phyloP scores from a whole-genome alignment of 2,888 invertebrate species.

The Geophilus truncorum region DNA sequence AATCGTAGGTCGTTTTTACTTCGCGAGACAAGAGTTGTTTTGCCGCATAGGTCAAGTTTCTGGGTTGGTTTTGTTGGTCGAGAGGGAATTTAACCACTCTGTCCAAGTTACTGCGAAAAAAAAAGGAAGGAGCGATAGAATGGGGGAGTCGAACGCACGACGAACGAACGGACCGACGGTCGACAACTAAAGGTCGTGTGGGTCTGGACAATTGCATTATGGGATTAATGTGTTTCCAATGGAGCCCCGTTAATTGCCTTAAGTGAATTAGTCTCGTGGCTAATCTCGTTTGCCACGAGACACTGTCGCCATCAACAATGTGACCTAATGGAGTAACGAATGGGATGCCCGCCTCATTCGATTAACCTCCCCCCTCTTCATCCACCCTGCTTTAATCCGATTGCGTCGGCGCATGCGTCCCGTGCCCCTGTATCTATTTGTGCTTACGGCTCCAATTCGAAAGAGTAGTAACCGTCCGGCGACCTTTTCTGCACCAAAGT shows the following conservation, averaged over 20 bases:
- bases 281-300: slow-evolving; percentile 10
- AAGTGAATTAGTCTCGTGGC: slow-evolving; percentile 10
- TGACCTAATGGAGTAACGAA: slow-evolving; percentile 4
- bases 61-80: neutral
- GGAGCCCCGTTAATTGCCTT: slow-evolving; percentile 10
- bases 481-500: neutral
- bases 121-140: neutral
- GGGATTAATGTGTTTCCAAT: slow-evolving; percentile 4
- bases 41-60: neutral
- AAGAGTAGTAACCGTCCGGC: neutral
- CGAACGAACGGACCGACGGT: neutral
- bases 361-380: neutral
- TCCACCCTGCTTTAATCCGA: neutral
- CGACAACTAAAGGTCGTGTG: neutral
- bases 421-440: too few species aligned
- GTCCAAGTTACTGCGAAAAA: neutral
- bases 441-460: slow-evolving; percentile 49
- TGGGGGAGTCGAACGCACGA: neutral
- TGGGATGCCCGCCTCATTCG: slow-evolving; percentile 4
- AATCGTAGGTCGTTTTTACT: too few species aligned
- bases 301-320: slow-evolving; percentile 10
- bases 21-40: neutral
- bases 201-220: neutral
- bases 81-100: neutral
- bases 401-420: neutral